phyloP scores from a whole-genome alignment of 53 echinoderm and acorn worm species.

The Apostichopus leukothele region DNA sequence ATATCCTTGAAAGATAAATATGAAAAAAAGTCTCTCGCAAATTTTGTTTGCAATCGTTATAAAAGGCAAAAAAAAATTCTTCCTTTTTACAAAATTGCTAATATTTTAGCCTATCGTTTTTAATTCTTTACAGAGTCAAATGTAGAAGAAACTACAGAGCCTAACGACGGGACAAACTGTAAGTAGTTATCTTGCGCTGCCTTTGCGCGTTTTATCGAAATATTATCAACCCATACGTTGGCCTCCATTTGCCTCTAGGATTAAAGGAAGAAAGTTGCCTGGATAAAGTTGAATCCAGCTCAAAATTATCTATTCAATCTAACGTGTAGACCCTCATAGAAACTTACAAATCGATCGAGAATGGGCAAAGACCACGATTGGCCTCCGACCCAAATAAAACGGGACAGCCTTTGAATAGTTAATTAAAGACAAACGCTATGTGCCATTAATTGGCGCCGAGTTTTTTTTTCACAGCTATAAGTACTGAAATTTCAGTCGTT shows the following conservation, averaged over 20 bases:
- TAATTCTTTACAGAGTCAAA: background rate
- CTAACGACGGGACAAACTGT: background rate
- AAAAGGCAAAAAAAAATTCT: too few relatives aligned
- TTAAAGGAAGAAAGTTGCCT: background rate
- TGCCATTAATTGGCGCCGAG: background rate
- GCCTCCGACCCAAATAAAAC: slow-evolving; percentile 14
- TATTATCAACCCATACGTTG: background rate
- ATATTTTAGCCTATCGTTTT: too few relatives aligned
- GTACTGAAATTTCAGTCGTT: slow-evolving; percentile 2
- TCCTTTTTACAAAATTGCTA: too few relatives aligned
- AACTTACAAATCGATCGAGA: background rate
- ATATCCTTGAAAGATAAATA: too few relatives aligned
- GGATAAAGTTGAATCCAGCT: background rate
- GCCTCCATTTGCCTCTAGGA: slow-evolving; percentile 4
- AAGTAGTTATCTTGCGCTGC: background rate
- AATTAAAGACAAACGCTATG: background rate
- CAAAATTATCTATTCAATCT: background rate
- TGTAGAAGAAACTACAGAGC: background rate
- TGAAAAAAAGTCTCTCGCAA: too few relatives aligned
- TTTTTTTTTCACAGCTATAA: background rate
- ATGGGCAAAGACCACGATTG: background rate
- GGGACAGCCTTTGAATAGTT: background rate
- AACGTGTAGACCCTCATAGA: background rate
- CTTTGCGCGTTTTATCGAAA: background rate
- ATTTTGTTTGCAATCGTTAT: too few relatives aligned